Evolutionary conservation across 2,888 invertebrate species (phyloP).

Genomic region (Agrochola lychnidis): DNA sequence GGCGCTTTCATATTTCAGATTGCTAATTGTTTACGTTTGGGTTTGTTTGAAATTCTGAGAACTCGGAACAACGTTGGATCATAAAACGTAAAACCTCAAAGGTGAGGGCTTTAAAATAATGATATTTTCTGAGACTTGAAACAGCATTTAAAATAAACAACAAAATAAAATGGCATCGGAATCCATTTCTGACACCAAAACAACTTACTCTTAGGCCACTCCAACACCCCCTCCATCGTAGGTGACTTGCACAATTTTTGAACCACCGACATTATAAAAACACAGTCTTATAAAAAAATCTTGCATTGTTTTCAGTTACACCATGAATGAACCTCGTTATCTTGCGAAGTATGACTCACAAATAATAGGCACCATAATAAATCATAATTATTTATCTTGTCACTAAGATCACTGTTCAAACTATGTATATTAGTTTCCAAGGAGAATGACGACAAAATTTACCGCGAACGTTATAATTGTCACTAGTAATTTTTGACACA

Average conservation of each 20-base stretch:
- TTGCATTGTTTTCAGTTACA: slow-evolving; percentile 50
- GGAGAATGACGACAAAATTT: slow-evolving; percentile 27
- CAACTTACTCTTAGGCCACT: slow-evolving; percentile 62
- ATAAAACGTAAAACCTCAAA: slow-evolving; percentile 46
- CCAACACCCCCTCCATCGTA: slow-evolving; percentile 43
- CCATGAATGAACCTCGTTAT: slow-evolving; percentile 55
- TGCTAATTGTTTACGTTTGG: slow-evolving; percentile 61
- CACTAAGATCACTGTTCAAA: slow-evolving; percentile 43
- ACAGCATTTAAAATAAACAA: slow-evolving; percentile 7
- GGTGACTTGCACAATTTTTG: slow-evolving; percentile 56
- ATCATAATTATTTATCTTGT: slow-evolving; percentile 61
- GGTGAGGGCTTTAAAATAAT: slow-evolving; percentile 17
- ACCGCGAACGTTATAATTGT: slow-evolving; percentile 27
- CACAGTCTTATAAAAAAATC: slow-evolving; percentile 26
- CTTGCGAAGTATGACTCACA: slow-evolving; percentile 51
- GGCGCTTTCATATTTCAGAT: slow-evolving; percentile 57
- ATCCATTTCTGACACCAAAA: slow-evolving; percentile 7
- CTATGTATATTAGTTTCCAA: slow-evolving; percentile 34
- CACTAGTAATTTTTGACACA: slow-evolving; percentile 18
- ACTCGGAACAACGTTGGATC: slow-evolving; percentile 22
- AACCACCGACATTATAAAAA: slow-evolving; percentile 43
- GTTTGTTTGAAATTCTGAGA: slow-evolving; percentile 48
- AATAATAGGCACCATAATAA: slow-evolving; percentile 45
- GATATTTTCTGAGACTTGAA: slow-evolving; percentile 11
- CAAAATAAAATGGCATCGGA: slow-evolving; percentile 19